Evolutionary conservation across 1,140 invertebrate species (phyloP).

Genomic region (Drosophila nigrodunni): DNA sequence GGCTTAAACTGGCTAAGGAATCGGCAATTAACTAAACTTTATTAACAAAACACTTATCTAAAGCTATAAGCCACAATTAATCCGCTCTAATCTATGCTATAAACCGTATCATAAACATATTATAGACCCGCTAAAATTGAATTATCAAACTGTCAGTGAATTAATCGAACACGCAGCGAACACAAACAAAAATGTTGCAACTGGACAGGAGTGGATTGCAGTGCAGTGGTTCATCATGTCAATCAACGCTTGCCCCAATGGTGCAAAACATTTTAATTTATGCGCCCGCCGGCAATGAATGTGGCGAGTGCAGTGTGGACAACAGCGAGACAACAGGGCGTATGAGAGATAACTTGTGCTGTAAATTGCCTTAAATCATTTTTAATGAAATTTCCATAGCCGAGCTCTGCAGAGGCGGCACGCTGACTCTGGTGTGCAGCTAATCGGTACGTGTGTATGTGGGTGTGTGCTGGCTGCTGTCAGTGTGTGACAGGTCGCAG

Average conservation of each 20-base stretch:
- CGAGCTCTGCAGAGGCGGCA: not conserved
- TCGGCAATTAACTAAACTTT: no score
- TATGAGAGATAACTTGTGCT: slow-evolving; percentile 21
- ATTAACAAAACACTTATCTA: not conserved
- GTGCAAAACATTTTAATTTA: slow-evolving; percentile 67
- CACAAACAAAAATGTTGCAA: not conserved
- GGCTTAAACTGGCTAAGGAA: no score
- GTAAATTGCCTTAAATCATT: slow-evolving; percentile 73
- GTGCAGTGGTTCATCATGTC: slow-evolving; percentile 45
- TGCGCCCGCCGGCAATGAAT: slow-evolving; percentile 30
- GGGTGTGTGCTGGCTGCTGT: slow-evolving; percentile 28
- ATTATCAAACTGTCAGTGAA: slow-evolving; percentile 21
- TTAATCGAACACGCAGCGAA: slow-evolving; percentile 1
- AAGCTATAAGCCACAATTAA: not conserved
- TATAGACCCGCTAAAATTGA: slow-evolving; percentile 7
- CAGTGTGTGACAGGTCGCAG: slow-evolving; percentile 50
- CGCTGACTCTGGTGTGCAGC: slow-evolving; percentile 39
- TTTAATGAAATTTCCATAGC: slow-evolving; percentile 72
- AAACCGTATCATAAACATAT: slow-evolving; percentile 5
- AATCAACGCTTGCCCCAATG: slow-evolving; percentile 54
- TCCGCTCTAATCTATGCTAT: not conserved
- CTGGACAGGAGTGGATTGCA: not conserved
- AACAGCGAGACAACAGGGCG: not conserved
- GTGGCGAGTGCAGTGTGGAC: not conserved
- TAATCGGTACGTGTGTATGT: slow-evolving; percentile 51